These are phyloP conservation scores for Formicarius rufipectus DNA, from an alignment of 2,113 vertebrate species.

Conservation along the genomic window DNA sequence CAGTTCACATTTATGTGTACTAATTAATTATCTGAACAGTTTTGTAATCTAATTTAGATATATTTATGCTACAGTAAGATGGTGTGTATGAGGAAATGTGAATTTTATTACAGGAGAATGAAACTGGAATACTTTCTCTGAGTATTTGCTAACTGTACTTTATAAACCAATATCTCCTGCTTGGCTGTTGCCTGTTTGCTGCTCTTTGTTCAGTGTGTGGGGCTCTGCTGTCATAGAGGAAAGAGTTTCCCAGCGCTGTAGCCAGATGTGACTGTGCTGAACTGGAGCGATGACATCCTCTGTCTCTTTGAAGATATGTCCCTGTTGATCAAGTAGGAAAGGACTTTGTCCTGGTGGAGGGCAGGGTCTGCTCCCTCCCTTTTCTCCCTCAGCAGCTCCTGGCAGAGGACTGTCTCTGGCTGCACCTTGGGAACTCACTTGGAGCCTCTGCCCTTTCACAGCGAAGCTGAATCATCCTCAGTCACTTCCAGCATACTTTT, in stretches of 20 bases:
- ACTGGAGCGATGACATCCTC: not conserved
- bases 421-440: not conserved
- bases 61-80: not conserved
- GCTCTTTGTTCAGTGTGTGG: not conserved
- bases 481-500: not conserved
- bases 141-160: not conserved
- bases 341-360: not conserved
- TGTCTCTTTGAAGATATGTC: not conserved
- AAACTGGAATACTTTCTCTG: not conserved
- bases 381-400: not conserved
- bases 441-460: not conserved
- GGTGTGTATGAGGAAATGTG: not conserved
- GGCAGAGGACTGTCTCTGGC: not conserved
- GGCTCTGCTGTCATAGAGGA: not conserved
- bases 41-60: not conserved
- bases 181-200: not conserved
- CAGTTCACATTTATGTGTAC: not conserved
- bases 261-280: not conserved
- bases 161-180: not conserved
- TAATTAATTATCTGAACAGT: conserved; percentile 44
- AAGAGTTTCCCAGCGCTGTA: accelerated
- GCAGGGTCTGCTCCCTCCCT: not conserved
- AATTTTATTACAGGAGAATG: not conserved
- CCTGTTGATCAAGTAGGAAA: not conserved
- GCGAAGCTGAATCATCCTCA: not conserved